These are phyloP conservation scores for Apolygus lucorum DNA, from an alignment of 1,140 invertebrate genomes.

Conservation along the genomic window DNA sequence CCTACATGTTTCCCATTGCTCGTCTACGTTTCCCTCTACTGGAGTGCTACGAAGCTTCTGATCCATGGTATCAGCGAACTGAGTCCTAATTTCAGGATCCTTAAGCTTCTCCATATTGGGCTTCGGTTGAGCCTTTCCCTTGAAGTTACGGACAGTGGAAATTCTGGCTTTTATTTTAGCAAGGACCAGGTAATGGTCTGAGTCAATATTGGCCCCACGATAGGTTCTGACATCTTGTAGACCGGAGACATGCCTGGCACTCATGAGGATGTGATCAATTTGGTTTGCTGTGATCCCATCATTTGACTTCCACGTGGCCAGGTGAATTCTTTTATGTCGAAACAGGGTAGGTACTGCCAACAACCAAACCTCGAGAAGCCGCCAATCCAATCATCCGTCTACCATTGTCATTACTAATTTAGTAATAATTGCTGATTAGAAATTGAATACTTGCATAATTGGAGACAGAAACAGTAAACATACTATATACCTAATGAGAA, in stretches of 20 bases:
- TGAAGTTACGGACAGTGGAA: background rate
- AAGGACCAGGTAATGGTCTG: background rate
- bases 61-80: background rate
- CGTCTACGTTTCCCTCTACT: background rate
- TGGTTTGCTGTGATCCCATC: background rate
- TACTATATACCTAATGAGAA: too few species aligned
- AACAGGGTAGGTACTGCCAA: too few species aligned
- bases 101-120: too few species aligned
- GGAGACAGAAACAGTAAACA: too few species aligned
- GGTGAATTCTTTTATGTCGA: background rate
- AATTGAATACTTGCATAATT: too few species aligned
- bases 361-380: background rate
- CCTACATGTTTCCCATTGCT: background rate
- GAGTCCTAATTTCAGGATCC: too few species aligned
- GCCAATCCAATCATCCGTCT: background rate
- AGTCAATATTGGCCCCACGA: background rate
- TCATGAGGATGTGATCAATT: background rate
- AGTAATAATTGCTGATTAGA: too few species aligned
- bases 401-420: background rate
- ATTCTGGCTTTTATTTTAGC: background rate
- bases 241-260: background rate
- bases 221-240: too few species aligned
- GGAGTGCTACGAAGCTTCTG: background rate
- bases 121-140: too few species aligned
- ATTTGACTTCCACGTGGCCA: background rate